These are phyloP conservation scores for Acanthurus leucopareius DNA, from an alignment of 2,797 vertebrate species.

Conservation along the genomic window DNA sequence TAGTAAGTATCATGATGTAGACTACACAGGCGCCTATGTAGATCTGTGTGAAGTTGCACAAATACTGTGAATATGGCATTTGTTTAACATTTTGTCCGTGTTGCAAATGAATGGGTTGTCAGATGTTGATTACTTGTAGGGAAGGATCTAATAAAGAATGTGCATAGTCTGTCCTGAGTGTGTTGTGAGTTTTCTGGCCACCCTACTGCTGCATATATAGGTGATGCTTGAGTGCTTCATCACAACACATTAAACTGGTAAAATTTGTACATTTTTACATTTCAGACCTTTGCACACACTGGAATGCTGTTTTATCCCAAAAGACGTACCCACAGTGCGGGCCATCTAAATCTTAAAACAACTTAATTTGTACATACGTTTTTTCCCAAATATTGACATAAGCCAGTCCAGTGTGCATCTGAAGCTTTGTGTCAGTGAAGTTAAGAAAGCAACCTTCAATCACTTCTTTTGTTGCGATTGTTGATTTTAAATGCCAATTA, in stretches of 20 bases:
- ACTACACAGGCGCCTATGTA: constrained; percentile 58
- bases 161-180: constrained; percentile 49
- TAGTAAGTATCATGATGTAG: constrained; percentile 74
- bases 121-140: constrained; percentile 55
- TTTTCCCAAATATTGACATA: neutral
- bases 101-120: constrained; percentile 47
- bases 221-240: neutral
- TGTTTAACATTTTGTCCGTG: constrained; percentile 51
- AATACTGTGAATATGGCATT: constrained; percentile 54
- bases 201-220: neutral
- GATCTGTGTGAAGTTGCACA: constrained; percentile 66
- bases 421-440: neutral
- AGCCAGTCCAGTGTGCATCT: neutral
- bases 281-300: neutral
- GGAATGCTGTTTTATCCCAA: no score
- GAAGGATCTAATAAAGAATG: constrained; percentile 70
- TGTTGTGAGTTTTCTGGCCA: constrained; percentile 29
- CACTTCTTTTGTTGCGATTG: neutral
- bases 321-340: no score
- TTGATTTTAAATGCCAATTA: neutral
- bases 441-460: neutral
- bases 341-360: no score
- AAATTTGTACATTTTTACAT: constrained; percentile 4
- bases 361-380: neutral
- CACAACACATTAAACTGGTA: neutral